Evolutionary conservation across 2,797 vertebrate species (phyloP).

Genomic region (Florisuga fusca): DNA sequence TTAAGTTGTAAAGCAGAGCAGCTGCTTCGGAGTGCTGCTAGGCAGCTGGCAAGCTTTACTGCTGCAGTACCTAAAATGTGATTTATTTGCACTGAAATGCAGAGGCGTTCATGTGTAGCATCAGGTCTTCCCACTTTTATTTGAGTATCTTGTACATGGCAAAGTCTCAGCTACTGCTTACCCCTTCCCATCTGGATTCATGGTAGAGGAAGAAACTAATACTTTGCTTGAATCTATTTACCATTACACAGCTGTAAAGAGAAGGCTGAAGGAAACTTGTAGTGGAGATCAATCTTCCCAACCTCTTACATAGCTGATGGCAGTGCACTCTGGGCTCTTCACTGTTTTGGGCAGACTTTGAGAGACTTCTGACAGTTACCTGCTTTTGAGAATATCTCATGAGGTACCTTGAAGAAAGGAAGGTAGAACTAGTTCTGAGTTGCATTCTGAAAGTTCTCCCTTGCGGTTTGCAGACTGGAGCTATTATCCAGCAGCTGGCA

Average conservation of each 20-base stretch:
- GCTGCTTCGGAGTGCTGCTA: background rate
- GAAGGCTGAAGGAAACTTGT: background rate
- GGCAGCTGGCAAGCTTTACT: background rate
- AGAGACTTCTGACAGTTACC: background rate
- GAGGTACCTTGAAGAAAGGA: background rate
- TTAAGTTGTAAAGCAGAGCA: background rate
- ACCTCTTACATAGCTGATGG: background rate
- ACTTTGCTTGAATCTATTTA: background rate
- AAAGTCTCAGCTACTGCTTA: background rate
- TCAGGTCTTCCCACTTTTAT: background rate
- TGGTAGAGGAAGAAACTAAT: background rate
- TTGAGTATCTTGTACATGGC: background rate
- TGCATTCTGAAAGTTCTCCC: background rate
- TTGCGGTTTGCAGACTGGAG: background rate
- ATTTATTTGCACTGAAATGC: background rate
- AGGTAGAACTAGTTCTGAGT: background rate
- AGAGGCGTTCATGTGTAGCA: background rate
- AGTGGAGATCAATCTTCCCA: background rate
- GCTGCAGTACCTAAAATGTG: background rate
- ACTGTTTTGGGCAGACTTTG: background rate
- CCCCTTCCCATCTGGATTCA: background rate
- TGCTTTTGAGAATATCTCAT: background rate
- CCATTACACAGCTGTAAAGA: background rate
- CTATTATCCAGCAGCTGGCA: accelerated
- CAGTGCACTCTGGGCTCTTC: too few species aligned